phyloP scores from a whole-genome alignment of 1,140 invertebrate genomes.

The Drosophila watanabei region DNA sequence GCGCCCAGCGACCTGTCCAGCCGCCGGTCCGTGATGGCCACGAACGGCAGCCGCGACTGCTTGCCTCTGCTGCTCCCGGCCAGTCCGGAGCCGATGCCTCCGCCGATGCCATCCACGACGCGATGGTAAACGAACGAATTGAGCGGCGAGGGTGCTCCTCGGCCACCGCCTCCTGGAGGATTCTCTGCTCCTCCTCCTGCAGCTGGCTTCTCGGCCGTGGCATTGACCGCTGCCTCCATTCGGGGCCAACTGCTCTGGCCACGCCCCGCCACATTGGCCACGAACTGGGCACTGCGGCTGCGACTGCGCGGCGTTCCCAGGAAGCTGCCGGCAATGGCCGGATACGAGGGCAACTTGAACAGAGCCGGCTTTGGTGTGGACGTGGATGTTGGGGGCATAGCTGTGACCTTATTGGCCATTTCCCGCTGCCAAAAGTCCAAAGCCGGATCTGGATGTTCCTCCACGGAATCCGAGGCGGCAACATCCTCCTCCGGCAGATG shows the following conservation, averaged over 20 bases:
- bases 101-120: slow-evolving; percentile 57
- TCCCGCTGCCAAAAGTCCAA: slow-evolving; percentile 63
- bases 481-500: slow-evolving; percentile 37
- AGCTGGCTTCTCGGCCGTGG: slow-evolving; percentile 19
- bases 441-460: not conserved
- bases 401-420: slow-evolving; percentile 41
- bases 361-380: slow-evolving; percentile 63
- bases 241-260: slow-evolving; percentile 56
- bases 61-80: slow-evolving; percentile 60
- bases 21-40: slow-evolving; percentile 80
- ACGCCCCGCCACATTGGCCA: slow-evolving; percentile 69
- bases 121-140: slow-evolving; percentile 83
- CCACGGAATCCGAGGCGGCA: not conserved
- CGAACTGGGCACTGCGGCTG: slow-evolving; percentile 75
- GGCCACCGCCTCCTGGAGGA: slow-evolving; percentile 1
- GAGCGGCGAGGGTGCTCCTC: slow-evolving; percentile 46
- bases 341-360: slow-evolving; percentile 71
- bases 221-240: slow-evolving; percentile 1
- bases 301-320: slow-evolving; percentile 74
- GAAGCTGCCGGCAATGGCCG: slow-evolving; percentile 66
- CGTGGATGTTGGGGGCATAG: slow-evolving; percentile 9
- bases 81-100: slow-evolving; percentile 15
- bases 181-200: not conserved
- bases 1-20: slow-evolving; percentile 65
- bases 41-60: slow-evolving; percentile 76